Evolutionary conservation across 2,797 vertebrate species (phyloP), one percentile per base, ranked within the genome.

Genomic region (Nyctalus aviator): DNA sequence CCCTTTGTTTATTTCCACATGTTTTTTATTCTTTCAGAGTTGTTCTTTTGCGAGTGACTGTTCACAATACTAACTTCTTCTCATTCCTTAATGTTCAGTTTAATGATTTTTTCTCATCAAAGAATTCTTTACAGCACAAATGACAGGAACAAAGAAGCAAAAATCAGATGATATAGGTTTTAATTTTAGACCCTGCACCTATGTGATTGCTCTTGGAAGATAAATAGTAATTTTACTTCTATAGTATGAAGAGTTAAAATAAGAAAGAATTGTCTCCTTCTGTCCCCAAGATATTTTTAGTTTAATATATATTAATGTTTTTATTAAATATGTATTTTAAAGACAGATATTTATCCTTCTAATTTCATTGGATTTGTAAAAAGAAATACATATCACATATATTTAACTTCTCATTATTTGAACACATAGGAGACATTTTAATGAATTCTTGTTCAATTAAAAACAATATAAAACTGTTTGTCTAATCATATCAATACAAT

Each of bases 331-430:
- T 75, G 12, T 82, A 57, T 62, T 94, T 83, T 71, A 75, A 75
- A 86, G 7, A 5, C 44, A 78, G 0, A 57, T 79, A 44, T 48
- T 93, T 35, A n/a, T 62, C 69, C 88, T 90, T 88, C 12, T 90
- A n/a, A 84, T 4, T 46, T 93, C 9, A 64, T 2, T 84, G 7
- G 3, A 53, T 21, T 27, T 81, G 13, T 57, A 17, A 96, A 84
- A 35, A 83, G 25, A 62, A 68, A 37, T 90, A n/a, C 69, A 2
- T 44, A 32, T 62, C 23, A 57, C 14, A 84, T 2, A 55, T 64
- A 14, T 57, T 88, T 73, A 88, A 78, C 3, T 88, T 91, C 81
- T 79, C 25, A 90, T 62, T 73, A 77, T 64, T 41, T 72, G 69
- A 8, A 57, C n/a, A 88, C 13, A 78, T 72, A 66, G 25, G 2